Evolutionary conservation across 2,888 invertebrate genomes (phyloP), one percentile per base, ranked within the genome.

Genomic region (Rhamnusium bicolor): DNA sequence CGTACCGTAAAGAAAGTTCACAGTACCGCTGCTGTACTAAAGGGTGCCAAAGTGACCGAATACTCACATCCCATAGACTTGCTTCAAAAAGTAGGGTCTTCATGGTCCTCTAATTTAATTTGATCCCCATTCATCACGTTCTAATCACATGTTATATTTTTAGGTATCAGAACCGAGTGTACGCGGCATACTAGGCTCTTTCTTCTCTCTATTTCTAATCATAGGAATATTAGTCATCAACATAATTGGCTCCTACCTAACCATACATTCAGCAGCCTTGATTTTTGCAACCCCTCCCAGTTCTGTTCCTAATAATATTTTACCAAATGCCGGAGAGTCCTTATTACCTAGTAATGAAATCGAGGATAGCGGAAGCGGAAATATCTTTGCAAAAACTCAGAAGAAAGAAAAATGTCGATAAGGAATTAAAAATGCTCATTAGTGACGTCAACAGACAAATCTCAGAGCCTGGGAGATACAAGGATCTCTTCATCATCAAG

Each of bases 241-340:
- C 69, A 74, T 79, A 0, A 69, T 85, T 12, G 86, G 85, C 1
- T 80, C 82, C 3, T 83, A 79, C 69, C 54, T 82, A 47, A 63
- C 73, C 21, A 77, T 82, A 19, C 69, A 75, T 32, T 78, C 72
- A 1, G 71, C 79, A 0, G 78, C 80, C 7, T 54, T 81, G n/a
- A 69, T 81, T 27, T 76, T 71, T 27, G 8, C 75, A 0, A 49
- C 68, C 2, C n/a, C 69, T 81, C 24, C 82, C 85, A 0, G 16
- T 85, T 0, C 14, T 84, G 0, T 82, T 81, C 53, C 65, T 84
- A 4, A 14, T 80, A 10, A 56, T 79, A 1, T 82, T 85, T 62
- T 54, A 46, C 2, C 76, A 79, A 21, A 83, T 86, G 83, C 86
- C 87, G 0, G 87, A 87, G 78, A 83, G 83, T 1, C 87, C 87